Conservation (phyloP, 2,113 vertebrate genomes). For the Chaenocephalus aceratus region DNA sequence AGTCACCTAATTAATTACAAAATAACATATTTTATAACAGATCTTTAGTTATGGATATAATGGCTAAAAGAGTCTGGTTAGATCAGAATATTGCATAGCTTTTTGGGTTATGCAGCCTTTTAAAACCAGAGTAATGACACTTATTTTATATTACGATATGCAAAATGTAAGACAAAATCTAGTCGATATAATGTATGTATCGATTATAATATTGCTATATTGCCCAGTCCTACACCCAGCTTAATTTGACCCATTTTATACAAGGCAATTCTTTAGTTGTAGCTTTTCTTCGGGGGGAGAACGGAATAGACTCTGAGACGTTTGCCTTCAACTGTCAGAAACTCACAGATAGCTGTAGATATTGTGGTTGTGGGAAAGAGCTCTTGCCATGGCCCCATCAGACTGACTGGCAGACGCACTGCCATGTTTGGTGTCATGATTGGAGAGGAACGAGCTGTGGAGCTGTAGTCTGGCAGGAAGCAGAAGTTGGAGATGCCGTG, state of each 20-base stretch:
- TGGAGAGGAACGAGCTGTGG: constrained; percentile 25
- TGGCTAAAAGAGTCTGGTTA: no score
- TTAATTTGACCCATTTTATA: neutral
- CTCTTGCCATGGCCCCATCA: constrained; percentile 6
- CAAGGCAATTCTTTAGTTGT: neutral
- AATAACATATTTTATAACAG: no score
- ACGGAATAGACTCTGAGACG: neutral
- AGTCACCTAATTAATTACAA: neutral
- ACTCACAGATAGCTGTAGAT: neutral
- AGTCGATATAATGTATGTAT: no score
- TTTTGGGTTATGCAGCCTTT: no score
- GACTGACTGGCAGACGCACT: constrained; percentile 15
- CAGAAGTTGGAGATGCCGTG: constrained; percentile 58
- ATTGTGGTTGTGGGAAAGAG: constrained; percentile 12
- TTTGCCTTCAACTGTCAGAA: neutral
- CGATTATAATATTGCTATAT: no score
- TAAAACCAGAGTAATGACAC: no score
- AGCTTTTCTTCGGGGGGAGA: neutral
- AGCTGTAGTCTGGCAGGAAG: constrained; percentile 44
- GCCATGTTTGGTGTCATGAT: constrained; percentile 38
- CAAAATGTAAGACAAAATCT: no score
- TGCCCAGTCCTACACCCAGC: neutral
- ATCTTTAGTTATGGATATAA: no score
- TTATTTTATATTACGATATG: no score
- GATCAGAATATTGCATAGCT: no score